A percentile compares a stretch with the other conserved stretches of the same genome.
These are phyloP conservation scores for Tetragnatha versicolor DNA, from an alignment of 1,140 invertebrate genomes.

Conservation along the genomic window DNA sequence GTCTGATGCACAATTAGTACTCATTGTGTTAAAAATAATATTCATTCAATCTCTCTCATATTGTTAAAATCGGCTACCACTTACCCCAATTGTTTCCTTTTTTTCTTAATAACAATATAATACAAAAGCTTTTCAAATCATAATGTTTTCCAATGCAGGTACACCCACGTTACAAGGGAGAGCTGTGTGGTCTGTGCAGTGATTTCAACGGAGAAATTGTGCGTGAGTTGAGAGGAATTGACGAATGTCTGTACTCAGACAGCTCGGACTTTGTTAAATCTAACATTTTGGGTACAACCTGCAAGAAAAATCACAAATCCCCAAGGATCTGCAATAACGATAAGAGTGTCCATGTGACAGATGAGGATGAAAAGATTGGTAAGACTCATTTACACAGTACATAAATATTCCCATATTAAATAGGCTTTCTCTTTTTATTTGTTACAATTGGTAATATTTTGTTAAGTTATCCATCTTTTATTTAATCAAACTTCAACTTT, in stretches of 20 bases:
- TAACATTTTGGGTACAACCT: neutral
- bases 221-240: slow-evolving; percentile 55
- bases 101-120: neutral
- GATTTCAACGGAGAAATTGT: slow-evolving; percentile 56
- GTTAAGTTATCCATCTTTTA: too few species aligned
- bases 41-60: neutral
- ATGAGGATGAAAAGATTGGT: too few species aligned
- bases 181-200: slow-evolving; percentile 58
- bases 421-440: too few species aligned
- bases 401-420: too few species aligned
- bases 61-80: neutral
- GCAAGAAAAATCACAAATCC: neutral
- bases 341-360: too few species aligned
- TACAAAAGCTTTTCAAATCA: neutral
- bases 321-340: neutral
- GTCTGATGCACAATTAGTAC: too few species aligned
- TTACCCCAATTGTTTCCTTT: neutral
- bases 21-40: too few species aligned
- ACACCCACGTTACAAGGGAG: slow-evolving; percentile 51
- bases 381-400: too few species aligned
- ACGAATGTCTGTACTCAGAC: slow-evolving; percentile 41
- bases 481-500: too few species aligned
- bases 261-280: slow-evolving; percentile 43
- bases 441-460: too few species aligned
- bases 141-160: slow-evolving; percentile 19